Percentiles rank a stretch among this genome's conserved stretches.
phyloP scores from a whole-genome alignment of 2,113 vertebrate genomes.

The Percina caprodes region DNA sequence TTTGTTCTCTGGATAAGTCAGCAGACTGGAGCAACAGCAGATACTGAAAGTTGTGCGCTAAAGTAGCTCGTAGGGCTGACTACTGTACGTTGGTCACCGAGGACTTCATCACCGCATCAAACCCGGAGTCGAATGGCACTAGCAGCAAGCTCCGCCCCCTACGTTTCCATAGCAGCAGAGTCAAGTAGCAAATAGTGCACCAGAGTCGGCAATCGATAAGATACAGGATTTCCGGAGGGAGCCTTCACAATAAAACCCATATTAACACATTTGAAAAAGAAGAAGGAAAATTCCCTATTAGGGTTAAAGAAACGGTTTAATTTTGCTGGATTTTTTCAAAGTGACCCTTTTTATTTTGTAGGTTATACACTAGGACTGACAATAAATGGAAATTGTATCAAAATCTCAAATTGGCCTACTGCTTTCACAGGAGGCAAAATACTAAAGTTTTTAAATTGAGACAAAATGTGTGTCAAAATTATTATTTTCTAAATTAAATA shows the following conservation, averaged over 20 bases:
- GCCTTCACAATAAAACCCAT: slow-evolving; percentile 50
- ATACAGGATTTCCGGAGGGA: not conserved
- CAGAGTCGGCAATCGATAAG: not conserved
- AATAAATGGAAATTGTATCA: no score
- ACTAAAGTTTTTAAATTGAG: no score
- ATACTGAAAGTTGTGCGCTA: slow-evolving; percentile 50
- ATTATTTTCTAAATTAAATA: no score
- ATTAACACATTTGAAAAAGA: fast-evolving
- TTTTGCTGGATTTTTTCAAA: not conserved
- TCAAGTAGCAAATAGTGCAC: not conserved
- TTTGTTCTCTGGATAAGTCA: not conserved
- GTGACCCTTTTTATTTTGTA: not conserved
- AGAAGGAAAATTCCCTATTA: no score
- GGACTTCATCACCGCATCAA: slow-evolving; percentile 56
- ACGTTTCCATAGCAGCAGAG: slow-evolving; percentile 53
- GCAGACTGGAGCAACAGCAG: not conserved
- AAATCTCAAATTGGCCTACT: no score
- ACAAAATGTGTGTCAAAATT: no score
- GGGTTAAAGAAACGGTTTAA: not conserved
- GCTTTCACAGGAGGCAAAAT: no score
- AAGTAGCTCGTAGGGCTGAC: slow-evolving; percentile 17
- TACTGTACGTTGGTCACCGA: slow-evolving; percentile 38
- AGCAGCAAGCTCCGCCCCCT: slow-evolving; percentile 66
- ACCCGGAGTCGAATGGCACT: slow-evolving; percentile 56
- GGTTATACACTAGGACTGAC: no score